Base-by-base conservation (phyloP, 2,113 vertebrate genomes). In the Rallus limicola region DNA sequence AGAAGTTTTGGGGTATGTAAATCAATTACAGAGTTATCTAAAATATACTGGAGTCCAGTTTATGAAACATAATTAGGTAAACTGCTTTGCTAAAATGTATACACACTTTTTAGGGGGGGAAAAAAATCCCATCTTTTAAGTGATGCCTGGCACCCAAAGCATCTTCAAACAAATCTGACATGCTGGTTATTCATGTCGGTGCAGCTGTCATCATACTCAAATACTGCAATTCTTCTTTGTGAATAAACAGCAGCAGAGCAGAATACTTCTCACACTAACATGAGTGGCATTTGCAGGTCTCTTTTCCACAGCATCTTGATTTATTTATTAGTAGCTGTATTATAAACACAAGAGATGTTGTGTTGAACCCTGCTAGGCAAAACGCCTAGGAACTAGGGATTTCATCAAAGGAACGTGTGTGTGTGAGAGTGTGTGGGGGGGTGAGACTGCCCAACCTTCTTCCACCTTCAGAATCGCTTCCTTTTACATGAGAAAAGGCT, bases 391-490 rank as follows among this genome's bases (percentile, higher is more conserved):
- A 72, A 60, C 16, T 18, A 59, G 26, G 10, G 6, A 58, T 44
- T 60, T 65, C 74, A 64, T 36, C 4, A 8, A 46, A 56, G 62
- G 12, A 76, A 56, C 6, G n/a, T 0, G 34, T 19, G 63, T 36
- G 50, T 2, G 53, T 14, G 14, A 11, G 6, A 1, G 14, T 2
- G 53, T 14, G 14, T 13, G 6, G 1, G 14, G 17, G 1, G 19
- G 16, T 56, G 70, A 63, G 69, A 65, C 46, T 70, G 82, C 69
- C 33, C 78, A 55, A 58, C 11, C 74, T 87, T 53, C 65, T 36
- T 23, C 55, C 62, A 69, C 69, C 52, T 91, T 68, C 64, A 50
- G 31, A 33, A 74, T 19, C 40, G 5, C 26, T 50, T 59, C 81
- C 74, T 78, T 34, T 70, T 7, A 36, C 26, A 69, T 55, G 77